phyloP scores from a whole-genome alignment of 2,113 vertebrate genomes.

The Rhodinocichla rosea region DNA sequence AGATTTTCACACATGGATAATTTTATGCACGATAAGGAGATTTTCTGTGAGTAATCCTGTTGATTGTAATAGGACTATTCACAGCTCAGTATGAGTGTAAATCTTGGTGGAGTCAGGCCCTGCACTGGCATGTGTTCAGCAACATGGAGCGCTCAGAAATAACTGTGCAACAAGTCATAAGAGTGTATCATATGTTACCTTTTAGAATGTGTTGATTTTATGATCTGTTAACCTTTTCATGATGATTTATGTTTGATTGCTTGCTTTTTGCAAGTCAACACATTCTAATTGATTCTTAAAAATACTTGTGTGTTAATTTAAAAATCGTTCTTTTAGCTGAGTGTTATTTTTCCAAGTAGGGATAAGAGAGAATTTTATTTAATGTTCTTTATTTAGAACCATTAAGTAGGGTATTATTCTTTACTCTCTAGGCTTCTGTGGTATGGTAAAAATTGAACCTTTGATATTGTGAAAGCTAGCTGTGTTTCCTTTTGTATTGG shows the following conservation, averaged over 20 bases:
- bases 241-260: not conserved
- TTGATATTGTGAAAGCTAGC: not conserved
- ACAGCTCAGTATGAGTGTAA: conserved; percentile 16
- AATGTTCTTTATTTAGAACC: not conserved
- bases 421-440: not conserved
- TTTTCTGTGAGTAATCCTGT: conserved; percentile 29
- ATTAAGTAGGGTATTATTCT: not conserved
- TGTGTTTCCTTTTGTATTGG: not conserved
- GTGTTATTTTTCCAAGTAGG: not conserved
- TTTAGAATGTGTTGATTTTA: conserved; percentile 13
- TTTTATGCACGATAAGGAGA: conserved; percentile 28
- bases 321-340: not conserved
- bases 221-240: not conserved
- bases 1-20: not conserved
- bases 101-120: conserved; percentile 35
- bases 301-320: not conserved
- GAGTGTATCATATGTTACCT: not conserved
- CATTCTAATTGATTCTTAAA: not conserved
- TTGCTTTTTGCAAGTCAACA: conserved; percentile 20
- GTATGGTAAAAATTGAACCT: not conserved
- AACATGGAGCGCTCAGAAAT: not conserved
- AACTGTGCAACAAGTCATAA: not conserved
- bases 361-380: not conserved
- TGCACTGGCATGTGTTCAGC: not conserved
- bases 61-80: conserved; percentile 54